Conservation (phyloP, 2,888 invertebrate genomes). For the Scaptomyza tumidula region DNA sequence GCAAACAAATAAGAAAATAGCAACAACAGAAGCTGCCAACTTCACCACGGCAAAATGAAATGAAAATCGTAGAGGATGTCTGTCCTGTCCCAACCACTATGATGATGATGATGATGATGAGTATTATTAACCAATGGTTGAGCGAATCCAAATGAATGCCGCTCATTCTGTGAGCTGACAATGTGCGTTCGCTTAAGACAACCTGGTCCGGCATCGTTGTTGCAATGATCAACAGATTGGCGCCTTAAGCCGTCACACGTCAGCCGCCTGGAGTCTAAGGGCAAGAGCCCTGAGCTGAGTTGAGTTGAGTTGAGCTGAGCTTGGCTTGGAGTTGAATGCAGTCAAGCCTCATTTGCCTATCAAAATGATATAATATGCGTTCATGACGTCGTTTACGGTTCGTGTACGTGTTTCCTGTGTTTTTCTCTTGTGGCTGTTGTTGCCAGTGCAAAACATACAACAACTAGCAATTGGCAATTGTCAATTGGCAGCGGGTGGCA, state of each 20-base stretch:
- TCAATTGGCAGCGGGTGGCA: slow-evolving; percentile 28
- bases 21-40: slow-evolving; percentile 54
- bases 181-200: slow-evolving; percentile 53
- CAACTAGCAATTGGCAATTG: slow-evolving; percentile 14
- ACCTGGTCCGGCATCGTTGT: slow-evolving; percentile 29
- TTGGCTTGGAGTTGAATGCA: slow-evolving; percentile 10
- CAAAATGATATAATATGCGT: slow-evolving; percentile 74
- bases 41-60: slow-evolving; percentile 14
- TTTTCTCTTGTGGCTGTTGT: slow-evolving; percentile 3
- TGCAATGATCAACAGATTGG: slow-evolving; percentile 62
- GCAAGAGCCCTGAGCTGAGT: slow-evolving; percentile 28
- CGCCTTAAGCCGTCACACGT: slow-evolving; percentile 63
- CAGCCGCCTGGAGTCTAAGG: slow-evolving; percentile 35
- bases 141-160: slow-evolving; percentile 46
- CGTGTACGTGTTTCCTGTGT: slow-evolving; percentile 73
- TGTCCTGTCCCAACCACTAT: slow-evolving; percentile 25
- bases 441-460: slow-evolving; percentile 34
- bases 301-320: slow-evolving; percentile 4
- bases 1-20: slow-evolving; percentile 24
- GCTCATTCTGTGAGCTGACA: slow-evolving; percentile 43
- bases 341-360: slow-evolving; percentile 78
- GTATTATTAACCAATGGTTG: slow-evolving; percentile 29
- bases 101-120: slow-evolving; percentile 48
- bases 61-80: slow-evolving; percentile 32
- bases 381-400: slow-evolving; percentile 59